Conservation (phyloP, 2,797 vertebrate genomes). For the Benthosema pterotum region DNA sequence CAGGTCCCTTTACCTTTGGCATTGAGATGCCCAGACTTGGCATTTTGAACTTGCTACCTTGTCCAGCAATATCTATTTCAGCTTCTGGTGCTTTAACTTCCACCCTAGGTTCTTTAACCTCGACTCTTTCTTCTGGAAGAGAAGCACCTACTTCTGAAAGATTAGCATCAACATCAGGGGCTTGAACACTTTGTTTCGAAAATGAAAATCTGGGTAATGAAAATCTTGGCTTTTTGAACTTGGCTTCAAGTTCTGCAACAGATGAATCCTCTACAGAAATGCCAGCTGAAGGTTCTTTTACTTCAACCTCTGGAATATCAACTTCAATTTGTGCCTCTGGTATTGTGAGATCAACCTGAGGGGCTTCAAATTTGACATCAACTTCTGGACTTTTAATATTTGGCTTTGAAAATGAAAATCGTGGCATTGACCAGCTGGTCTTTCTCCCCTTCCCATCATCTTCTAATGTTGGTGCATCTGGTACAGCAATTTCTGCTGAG, state of each 20-base stretch:
- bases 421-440: constrained; percentile 48
- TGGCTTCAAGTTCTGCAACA: constrained; percentile 35
- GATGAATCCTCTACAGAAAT: constrained; percentile 23
- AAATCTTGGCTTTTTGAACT: constrained; percentile 53
- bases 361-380: constrained; percentile 37
- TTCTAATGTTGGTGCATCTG: too few species aligned
- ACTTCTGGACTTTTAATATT: constrained; percentile 22
- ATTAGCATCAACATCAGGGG: constrained; percentile 18
- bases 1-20: constrained; percentile 38
- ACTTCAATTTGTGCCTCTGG: constrained; percentile 34
- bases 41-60: constrained; percentile 52
- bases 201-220: constrained; percentile 63
- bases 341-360: constrained; percentile 41
- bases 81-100: constrained; percentile 16
- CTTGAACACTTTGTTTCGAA: constrained; percentile 56
- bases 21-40: constrained; percentile 54
- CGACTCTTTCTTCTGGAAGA: constrained; percentile 26
- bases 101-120: constrained; percentile 32
- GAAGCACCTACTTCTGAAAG: constrained; percentile 35
- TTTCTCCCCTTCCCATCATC: constrained; percentile 32
- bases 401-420: constrained; percentile 8
- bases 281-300: constrained; percentile 21
- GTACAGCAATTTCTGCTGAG: too few species aligned
- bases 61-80: constrained; percentile 16
- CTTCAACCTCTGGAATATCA: not conserved